phyloP scores from a whole-genome alignment of 2,888 invertebrate species.

The Pecten maximus region DNA sequence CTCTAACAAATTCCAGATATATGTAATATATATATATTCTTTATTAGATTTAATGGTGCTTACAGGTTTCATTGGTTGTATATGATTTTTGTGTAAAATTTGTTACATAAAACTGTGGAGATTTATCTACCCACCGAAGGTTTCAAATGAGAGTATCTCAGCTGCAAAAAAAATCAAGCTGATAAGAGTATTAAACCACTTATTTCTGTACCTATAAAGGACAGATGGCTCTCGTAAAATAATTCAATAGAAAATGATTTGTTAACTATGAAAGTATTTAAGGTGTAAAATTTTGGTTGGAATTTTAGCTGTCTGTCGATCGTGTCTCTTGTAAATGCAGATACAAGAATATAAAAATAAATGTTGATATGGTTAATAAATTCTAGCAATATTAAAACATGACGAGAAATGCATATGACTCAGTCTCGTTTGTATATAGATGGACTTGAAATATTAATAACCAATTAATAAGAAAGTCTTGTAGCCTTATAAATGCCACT shows the following conservation, averaged over 20 bases:
- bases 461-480: too few relatives aligned
- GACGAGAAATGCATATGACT: background rate
- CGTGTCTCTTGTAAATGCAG: background rate
- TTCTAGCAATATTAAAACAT: background rate
- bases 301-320: background rate
- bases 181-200: background rate
- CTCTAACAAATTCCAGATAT: conserved; percentile 16
- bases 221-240: background rate
- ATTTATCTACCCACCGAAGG: background rate
- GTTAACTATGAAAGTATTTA: background rate
- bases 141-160: background rate
- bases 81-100: background rate
- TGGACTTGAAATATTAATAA: too few relatives aligned
- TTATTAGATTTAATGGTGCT: conserved; percentile 9
- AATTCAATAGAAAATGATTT: conserved; percentile 2
- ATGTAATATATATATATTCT: background rate
- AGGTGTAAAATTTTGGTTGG: background rate
- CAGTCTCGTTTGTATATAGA: too few relatives aligned
- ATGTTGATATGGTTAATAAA: conserved; percentile 10
- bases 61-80: background rate
- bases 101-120: conserved; percentile 20
- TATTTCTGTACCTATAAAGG: background rate
- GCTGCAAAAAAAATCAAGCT: background rate
- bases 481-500: too few relatives aligned
- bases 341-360: conserved; percentile 12